Base-by-base conservation (phyloP, 2,797 vertebrate genomes). In the Brachyalestes nurse region DNA sequence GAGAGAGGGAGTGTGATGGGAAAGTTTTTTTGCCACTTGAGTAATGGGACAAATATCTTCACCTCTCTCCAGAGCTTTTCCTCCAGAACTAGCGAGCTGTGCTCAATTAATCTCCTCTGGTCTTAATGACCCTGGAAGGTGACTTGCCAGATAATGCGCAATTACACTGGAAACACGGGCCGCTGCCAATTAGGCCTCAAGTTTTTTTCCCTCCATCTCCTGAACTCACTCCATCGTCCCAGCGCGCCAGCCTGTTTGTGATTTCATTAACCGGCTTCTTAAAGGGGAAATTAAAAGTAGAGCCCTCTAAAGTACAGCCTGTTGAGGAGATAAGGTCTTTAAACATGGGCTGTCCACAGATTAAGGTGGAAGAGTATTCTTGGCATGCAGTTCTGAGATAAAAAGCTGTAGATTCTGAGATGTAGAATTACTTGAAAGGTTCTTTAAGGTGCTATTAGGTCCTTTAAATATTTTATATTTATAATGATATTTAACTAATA, bases 61-160 rank as follows among this genome's bases (percentile, higher is more conserved):
- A 88, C 87, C 10, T 81, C 85, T 88, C 73, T 84, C 79, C 57
- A 67, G 77, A 83, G 78, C 73, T 71, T 85, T 85, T 80, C 70
- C 81, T 79, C 77, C 82, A 60, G 75, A 74, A 78, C 82, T 78
- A 69, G 84, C 77, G 67, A 72, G 85, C 92, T 92, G 87, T 89
- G 93, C 91, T 92, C 93, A 93, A 94, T 94, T 94, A 94, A 94
- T 95, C 93, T 92, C 83, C 77, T 88, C 90, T 86, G 89, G 91
- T 81, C 90, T 89, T 93, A 93, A 94, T 93, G 93, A 94, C 93
- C 93, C 93, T 93, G 91, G 90, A 94, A 95, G 93, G 93, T 94
- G 94, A 94, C 93, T 94, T 87, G 73, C 88, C 83, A 92, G 93
- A 95, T 94, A 94, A 94, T 83, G 92, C 91, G 91, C 94, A 94